Percentiles rank a stretch among this genome's conserved stretches.
These are phyloP conservation scores for Mirza zaza DNA, from an alignment of 2,113 vertebrate species.

Conservation along the genomic window DNA sequence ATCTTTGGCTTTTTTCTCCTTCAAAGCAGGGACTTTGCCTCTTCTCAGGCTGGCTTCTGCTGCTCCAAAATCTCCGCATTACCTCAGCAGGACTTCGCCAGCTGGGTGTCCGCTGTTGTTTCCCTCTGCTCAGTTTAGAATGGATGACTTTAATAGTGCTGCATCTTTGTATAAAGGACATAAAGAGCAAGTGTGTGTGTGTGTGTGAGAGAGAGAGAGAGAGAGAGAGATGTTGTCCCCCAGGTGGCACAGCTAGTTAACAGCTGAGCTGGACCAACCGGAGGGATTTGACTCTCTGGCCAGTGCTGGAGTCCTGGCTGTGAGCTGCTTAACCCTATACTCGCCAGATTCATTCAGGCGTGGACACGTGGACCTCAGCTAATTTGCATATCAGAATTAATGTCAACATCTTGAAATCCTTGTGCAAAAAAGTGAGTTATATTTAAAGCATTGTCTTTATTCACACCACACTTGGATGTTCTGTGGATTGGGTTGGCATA, in stretches of 20 bases:
- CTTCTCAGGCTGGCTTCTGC: not conserved
- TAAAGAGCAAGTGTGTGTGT: not conserved
- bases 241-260: not conserved
- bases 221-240: too few relatives aligned
- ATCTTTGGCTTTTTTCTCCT: conserved; percentile 32
- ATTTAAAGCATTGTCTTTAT: not conserved
- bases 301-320: not conserved
- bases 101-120: not conserved
- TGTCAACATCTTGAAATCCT: not conserved
- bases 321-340: not conserved
- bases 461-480: not conserved
- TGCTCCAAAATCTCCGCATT: not conserved
- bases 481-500: not conserved
- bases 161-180: not conserved
- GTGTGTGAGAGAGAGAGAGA: too few relatives aligned
- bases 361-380: not conserved
- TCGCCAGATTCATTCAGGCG: not conserved
- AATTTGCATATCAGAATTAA: not conserved
- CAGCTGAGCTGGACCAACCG: not conserved
- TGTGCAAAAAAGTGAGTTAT: not conserved
- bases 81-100: not conserved
- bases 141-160: not conserved
- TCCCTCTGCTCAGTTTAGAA: not conserved
- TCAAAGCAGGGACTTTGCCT: conserved; percentile 20
- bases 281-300: not conserved